phyloP scores from a whole-genome alignment of 2,113 vertebrate species.

The Gila orcuttii region DNA sequence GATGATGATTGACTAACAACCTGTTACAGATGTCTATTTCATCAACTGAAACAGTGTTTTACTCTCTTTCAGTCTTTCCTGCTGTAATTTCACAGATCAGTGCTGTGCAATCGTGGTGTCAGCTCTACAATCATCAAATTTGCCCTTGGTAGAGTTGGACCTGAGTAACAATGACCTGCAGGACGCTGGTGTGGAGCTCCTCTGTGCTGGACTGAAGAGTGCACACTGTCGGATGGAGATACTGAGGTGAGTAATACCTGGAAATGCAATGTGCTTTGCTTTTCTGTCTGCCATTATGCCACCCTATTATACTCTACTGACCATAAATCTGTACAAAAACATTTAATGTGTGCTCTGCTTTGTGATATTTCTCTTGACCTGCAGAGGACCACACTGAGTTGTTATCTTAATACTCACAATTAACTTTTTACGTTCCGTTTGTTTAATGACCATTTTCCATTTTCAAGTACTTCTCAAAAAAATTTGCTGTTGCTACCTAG shows the following conservation, averaged over 20 bases:
- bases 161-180: constrained; percentile 8
- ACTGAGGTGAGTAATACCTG: constrained; percentile 20
- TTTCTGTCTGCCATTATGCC: too few species aligned
- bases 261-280: too few species aligned
- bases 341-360: too few species aligned
- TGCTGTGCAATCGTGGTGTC: background rate
- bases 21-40: background rate
- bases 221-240: background rate
- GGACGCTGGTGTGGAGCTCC: background rate
- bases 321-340: too few species aligned
- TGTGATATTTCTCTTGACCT: too few species aligned
- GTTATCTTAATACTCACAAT: too few species aligned
- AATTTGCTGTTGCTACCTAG: too few species aligned
- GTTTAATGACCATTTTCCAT: too few species aligned
- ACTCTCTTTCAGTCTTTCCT: background rate
- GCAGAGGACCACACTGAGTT: too few species aligned
- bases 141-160: background rate
- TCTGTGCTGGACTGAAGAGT: background rate
- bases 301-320: too few species aligned
- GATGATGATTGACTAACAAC: background rate
- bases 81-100: background rate
- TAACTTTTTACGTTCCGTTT: too few species aligned
- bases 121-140: background rate
- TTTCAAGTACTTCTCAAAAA: too few species aligned
- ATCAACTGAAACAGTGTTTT: background rate